A percentile compares a stretch with the other conserved stretches of the same genome.
phyloP scores from a whole-genome alignment of 2,888 invertebrate genomes.

The Alloscopus bannaensis region DNA sequence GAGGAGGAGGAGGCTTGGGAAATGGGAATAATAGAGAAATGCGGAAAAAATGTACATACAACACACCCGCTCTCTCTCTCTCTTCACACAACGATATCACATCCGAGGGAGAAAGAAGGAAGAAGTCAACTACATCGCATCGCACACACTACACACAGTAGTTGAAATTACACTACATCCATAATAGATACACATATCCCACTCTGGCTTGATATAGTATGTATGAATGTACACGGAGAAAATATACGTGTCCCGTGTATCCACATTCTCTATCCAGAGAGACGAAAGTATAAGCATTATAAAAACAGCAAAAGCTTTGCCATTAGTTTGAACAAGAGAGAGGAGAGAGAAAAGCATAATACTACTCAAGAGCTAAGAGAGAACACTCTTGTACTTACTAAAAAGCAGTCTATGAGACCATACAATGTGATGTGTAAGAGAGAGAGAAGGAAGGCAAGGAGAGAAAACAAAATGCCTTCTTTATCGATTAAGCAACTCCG shows the following conservation, averaged over 20 bases:
- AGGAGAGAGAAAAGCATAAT: slow-evolving; percentile 50
- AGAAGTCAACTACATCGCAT: slow-evolving; percentile 52
- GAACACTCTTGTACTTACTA: slow-evolving; percentile 35
- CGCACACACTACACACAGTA: slow-evolving; percentile 24
- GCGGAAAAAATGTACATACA: slow-evolving; percentile 48
- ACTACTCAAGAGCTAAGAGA: slow-evolving; percentile 48
- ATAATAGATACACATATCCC: slow-evolving; percentile 21
- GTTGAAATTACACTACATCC: slow-evolving; percentile 45
- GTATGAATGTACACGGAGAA: slow-evolving; percentile 8
- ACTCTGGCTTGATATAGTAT: no score
- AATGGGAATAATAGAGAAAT: slow-evolving; percentile 62
- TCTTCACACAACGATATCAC: slow-evolving; percentile 26
- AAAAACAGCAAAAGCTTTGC: slow-evolving; percentile 38
- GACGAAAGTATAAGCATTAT: slow-evolving; percentile 22
- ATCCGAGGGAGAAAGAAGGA: slow-evolving; percentile 53
- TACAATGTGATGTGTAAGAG: slow-evolving; percentile 52
- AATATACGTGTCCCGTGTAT: background rate
- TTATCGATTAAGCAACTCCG: slow-evolving; percentile 71
- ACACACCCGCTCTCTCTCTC: slow-evolving; percentile 38
- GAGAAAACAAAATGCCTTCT: slow-evolving; percentile 71
- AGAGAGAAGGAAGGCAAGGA: slow-evolving; percentile 40
- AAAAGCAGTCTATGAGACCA: slow-evolving; percentile 39
- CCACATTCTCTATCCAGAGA: slow-evolving; percentile 4
- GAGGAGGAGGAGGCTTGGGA: slow-evolving; percentile 60
- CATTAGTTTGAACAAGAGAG: slow-evolving; percentile 29